Percentiles rank a stretch among this genome's conserved stretches.
These are phyloP conservation scores for Struthio camelus DNA, from an alignment of 2,113 vertebrate genomes.

Conservation along the genomic window DNA sequence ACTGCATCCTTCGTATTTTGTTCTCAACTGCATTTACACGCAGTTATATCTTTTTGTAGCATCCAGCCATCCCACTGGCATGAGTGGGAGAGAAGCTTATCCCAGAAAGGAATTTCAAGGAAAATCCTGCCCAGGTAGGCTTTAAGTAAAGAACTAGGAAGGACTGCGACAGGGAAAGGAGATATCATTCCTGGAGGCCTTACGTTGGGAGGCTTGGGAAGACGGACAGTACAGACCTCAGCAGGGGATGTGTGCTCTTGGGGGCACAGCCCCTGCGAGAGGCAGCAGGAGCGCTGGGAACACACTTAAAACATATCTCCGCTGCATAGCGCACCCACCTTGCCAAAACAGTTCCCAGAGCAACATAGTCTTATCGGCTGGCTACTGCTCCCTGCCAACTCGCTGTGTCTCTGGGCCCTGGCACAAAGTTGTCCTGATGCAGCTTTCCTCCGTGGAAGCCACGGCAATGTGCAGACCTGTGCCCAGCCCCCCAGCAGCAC, in stretches of 20 bases:
- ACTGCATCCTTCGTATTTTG: neutral
- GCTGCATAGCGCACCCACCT: neutral
- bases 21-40: neutral
- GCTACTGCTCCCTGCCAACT: neutral
- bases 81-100: neutral
- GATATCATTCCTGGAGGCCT: neutral
- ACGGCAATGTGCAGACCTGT: neutral
- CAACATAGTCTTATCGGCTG: neutral
- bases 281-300: neutral
- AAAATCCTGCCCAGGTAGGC: neutral
- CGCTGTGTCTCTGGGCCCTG: neutral
- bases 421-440: neutral
- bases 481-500: neutral
- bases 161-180: neutral
- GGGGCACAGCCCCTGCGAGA: neutral
- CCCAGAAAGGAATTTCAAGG: neutral
- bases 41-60: too few species aligned
- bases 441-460: accelerated
- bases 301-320: neutral
- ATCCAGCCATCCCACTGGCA: neutral
- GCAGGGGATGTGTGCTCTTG: neutral
- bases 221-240: neutral
- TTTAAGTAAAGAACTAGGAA: neutral
- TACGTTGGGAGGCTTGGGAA: neutral
- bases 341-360: neutral